Evolutionary conservation across 2,888 invertebrate species (phyloP), one percentile per base, ranked within the genome.

Genomic region (Quadroppia sp.): DNA sequence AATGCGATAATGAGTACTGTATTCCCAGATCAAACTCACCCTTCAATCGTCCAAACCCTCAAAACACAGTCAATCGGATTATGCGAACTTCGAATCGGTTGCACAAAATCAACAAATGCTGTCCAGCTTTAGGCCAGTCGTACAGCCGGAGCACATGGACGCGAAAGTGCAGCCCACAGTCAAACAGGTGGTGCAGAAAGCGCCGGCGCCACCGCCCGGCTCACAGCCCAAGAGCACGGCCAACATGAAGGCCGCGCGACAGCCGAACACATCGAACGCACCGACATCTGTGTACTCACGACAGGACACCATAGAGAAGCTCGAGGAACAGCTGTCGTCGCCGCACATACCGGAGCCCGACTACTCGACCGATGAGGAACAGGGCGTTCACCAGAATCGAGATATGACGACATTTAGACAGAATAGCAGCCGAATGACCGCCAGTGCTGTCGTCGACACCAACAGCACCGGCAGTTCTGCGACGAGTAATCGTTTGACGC

Each of bases 291-390:
- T 74, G 28, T 67, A 73, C 42, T 28, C 77, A 53, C 20, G 73
- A 45, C 76, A 75, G 73, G 75, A 75, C 36, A 71, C 76, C 2
- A 61, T 76, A 40, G 45, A 69, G 17, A 17, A 15, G 11, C 7
- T 36, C 17, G 28, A 45, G 6, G 71, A 74, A 71, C 13, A 42
- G 32, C 25, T 42, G 17, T 56, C 40, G 30, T 67, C 76, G 0
- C 89, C 93, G 11, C 90, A 91, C n/a, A 93, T 93, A 78, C 93
- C 93, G 0, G 93, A 93, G 81, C 93, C 93, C 0, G 93, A 93
- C 83, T 93, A 93, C 84, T 92, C 92, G 82, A 88, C 92, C 83
- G 90, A 90, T 0, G 92, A 92, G 80, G 89, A 88, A 75, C 90
- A 89, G 77, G 86, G 86, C 76, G 73, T 71, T 42, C 74, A 73